Percentiles rank a stretch among this genome's conserved stretches.
Evolutionary conservation across 2,113 vertebrate genomes (phyloP).

Genomic region (Carassius gibelio): DNA sequence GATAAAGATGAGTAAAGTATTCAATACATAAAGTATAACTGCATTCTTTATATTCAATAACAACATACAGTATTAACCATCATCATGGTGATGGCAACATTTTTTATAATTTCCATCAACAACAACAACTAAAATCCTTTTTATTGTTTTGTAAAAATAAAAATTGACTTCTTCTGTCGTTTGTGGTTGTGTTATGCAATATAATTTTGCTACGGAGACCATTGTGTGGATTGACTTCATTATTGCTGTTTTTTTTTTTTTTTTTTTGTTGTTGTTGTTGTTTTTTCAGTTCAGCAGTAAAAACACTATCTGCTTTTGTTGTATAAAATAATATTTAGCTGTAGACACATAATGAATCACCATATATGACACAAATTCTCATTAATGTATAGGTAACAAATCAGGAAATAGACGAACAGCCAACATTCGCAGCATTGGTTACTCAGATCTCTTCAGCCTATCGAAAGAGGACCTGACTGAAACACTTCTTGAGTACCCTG

Average conservation of each 20-base stretch:
- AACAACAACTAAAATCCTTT: background rate
- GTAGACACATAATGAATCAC: background rate
- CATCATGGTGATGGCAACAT: background rate
- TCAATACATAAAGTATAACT: background rate
- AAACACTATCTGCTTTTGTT: background rate
- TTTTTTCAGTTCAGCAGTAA: too few relatives aligned
- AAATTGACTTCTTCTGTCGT: background rate
- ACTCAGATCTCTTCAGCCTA: constrained; percentile 91
- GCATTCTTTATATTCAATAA: background rate
- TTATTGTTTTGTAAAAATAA: background rate
- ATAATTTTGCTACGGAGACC: background rate
- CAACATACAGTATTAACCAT: background rate
- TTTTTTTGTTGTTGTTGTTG: too few relatives aligned
- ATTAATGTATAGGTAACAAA: constrained; percentile 80
- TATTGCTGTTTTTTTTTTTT: background rate
- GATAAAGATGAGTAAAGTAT: background rate
- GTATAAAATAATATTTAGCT: background rate
- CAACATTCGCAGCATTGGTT: constrained; percentile 89
- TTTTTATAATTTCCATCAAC: background rate
- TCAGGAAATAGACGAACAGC: constrained; percentile 91
- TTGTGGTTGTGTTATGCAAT: background rate
- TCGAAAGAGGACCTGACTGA: constrained; percentile 88
- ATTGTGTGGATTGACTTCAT: background rate
- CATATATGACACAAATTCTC: background rate
- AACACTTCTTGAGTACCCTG: constrained; percentile 85